Conservation (phyloP, 2,888 invertebrate species). For the Ephialtes manifestator region DNA sequence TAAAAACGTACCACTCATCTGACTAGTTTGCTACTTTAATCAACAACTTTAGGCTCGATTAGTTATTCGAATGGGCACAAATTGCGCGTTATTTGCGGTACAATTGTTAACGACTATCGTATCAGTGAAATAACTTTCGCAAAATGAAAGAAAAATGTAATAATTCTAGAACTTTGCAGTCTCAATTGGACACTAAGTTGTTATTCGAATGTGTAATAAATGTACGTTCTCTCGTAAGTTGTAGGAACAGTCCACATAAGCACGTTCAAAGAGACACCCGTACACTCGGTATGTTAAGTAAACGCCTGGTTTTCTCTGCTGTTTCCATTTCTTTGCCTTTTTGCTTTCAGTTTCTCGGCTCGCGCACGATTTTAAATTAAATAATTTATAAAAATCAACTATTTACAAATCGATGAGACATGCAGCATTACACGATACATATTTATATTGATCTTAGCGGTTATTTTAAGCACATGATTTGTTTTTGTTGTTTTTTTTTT, state of each 20-base stretch:
- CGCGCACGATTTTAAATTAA: slow-evolving; percentile 71
- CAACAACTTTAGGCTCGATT: slow-evolving; percentile 37
- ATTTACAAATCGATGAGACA: slow-evolving; percentile 85
- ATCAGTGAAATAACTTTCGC: slow-evolving; percentile 25
- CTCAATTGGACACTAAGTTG: slow-evolving; percentile 14
- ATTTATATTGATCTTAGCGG: slow-evolving; percentile 71
- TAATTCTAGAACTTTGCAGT: slow-evolving; percentile 12
- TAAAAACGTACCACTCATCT: neutral
- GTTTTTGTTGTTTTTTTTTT: slow-evolving; percentile 48
- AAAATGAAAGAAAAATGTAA: slow-evolving; percentile 4
- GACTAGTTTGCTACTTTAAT: neutral
- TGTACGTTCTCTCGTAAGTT: slow-evolving; percentile 29
- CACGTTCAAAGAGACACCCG: slow-evolving; percentile 48
- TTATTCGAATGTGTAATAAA: slow-evolving; percentile 30
- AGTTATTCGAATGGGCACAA: slow-evolving; percentile 21
- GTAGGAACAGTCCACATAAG: slow-evolving; percentile 43
- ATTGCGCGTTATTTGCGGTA: slow-evolving; percentile 27
- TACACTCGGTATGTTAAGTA: slow-evolving; percentile 56
- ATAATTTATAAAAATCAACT: slow-evolving; percentile 85
- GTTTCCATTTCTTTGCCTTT: slow-evolving; percentile 32
- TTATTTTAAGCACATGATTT: slow-evolving; percentile 69
- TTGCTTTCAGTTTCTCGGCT: slow-evolving; percentile 43
- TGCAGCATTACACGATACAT: slow-evolving; percentile 78
- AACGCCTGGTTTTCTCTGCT: slow-evolving; percentile 46
- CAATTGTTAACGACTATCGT: slow-evolving; percentile 7